Evolutionary conservation across 2,888 invertebrate genomes (phyloP).

Genomic region (Charanyca ferruginea): DNA sequence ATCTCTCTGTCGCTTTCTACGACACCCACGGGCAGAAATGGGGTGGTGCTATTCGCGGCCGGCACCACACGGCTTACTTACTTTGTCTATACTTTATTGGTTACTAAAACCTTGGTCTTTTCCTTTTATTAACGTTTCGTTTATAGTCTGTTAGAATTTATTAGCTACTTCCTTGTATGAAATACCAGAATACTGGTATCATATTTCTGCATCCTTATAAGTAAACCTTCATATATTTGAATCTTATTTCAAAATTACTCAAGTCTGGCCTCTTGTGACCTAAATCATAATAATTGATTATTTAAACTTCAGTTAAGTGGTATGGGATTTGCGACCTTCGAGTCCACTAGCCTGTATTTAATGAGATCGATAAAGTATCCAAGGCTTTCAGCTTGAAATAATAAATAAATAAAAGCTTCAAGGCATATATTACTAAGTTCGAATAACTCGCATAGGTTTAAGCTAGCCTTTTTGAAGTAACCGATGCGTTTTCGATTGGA

Average conservation of each 20-base stretch:
- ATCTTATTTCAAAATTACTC: conserved; percentile 20
- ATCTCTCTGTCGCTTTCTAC: too few relatives aligned
- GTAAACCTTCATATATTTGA: conserved; percentile 12
- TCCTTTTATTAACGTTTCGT: conserved; percentile 29
- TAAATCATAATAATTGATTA: conserved; percentile 23
- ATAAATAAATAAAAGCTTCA: conserved; percentile 27
- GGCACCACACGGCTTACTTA: too few relatives aligned
- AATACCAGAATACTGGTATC: conserved; percentile 43
- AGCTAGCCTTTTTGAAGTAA: conserved; percentile 1
- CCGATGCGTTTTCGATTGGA: conserved; percentile 6
- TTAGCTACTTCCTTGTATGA: conserved; percentile 31
- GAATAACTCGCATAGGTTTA: not conserved
- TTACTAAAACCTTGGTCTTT: conserved; percentile 29
- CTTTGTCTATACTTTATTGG: conserved; percentile 10
- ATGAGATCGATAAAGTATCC: conserved; percentile 40
- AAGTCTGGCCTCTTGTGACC: not conserved
- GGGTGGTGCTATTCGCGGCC: too few relatives aligned
- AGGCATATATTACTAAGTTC: conserved; percentile 2
- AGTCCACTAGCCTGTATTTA: conserved; percentile 33
- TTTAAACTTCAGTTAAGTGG: conserved; percentile 7
- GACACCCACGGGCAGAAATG: too few relatives aligned
- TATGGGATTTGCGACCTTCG: conserved; percentile 32
- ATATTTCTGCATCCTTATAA: conserved; percentile 28
- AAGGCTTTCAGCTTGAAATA: conserved; percentile 38
- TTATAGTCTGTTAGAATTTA: conserved; percentile 53